Percentiles rank a stretch among this genome's conserved stretches.
Evolutionary conservation across 2,888 invertebrate species (phyloP).

Genomic region (Boloria euphrosyne): DNA sequence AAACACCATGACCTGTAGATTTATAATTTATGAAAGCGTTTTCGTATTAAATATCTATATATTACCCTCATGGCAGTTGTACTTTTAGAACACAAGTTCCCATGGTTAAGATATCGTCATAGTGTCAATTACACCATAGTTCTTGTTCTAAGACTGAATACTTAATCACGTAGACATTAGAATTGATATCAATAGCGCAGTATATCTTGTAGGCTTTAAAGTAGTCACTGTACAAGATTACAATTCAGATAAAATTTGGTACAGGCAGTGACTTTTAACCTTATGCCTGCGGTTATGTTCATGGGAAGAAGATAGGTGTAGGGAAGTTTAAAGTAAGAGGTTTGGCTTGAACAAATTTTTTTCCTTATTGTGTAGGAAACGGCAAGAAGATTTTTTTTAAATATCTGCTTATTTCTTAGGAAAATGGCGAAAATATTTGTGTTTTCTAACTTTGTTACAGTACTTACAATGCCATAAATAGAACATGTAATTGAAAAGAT

Average conservation of each 20-base stretch:
- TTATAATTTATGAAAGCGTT: too few relatives aligned
- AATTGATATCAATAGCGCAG: constrained; percentile 51
- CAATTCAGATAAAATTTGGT: constrained; percentile 60
- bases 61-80: not conserved
- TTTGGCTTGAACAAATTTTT: not conserved
- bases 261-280: constrained; percentile 52
- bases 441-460: too few relatives aligned
- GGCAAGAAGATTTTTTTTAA: too few relatives aligned
- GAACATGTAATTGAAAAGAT: too few relatives aligned
- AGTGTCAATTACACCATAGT: not conserved
- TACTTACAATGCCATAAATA: too few relatives aligned
- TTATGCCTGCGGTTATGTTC: constrained; percentile 22
- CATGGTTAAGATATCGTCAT: not conserved
- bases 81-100: not conserved
- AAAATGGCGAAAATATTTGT: too few relatives aligned
- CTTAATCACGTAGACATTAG: constrained; percentile 49
- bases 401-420: too few relatives aligned
- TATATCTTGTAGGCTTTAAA: constrained; percentile 54
- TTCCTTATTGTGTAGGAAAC: too few relatives aligned
- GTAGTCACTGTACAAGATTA: constrained; percentile 55
- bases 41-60: not conserved
- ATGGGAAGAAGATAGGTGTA: constrained; percentile 16
- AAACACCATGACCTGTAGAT: too few relatives aligned
- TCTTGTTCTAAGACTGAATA: constrained; percentile 33
- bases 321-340: not conserved